These are phyloP conservation scores for Bujurquina vittata DNA, from an alignment of 2,113 vertebrate species.

Conservation along the genomic window DNA sequence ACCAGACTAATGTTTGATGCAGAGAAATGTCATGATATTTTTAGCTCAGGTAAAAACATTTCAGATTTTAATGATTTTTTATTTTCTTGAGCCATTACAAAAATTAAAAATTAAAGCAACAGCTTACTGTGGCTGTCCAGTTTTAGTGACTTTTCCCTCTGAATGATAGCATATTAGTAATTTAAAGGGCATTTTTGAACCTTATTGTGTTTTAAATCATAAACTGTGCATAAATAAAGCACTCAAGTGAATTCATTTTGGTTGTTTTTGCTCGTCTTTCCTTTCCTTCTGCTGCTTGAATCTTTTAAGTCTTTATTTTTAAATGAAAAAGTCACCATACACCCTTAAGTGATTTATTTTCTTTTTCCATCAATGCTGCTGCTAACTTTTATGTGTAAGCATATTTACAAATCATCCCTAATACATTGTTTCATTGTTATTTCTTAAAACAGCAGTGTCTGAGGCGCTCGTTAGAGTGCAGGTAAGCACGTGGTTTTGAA, in stretches of 20 bases:
- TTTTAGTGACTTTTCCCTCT: neutral
- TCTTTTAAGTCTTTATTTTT: neutral
- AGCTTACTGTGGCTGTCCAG: neutral
- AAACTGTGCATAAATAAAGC: neutral
- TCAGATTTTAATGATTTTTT: neutral
- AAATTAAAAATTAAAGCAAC: neutral
- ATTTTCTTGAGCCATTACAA: neutral
- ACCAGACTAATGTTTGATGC: neutral
- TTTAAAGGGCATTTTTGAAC: neutral
- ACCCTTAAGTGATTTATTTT: neutral
- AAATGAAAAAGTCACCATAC: neutral
- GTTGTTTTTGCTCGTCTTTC: neutral
- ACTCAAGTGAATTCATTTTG: neutral
- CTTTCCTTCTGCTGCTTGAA: neutral
- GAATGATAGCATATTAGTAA: no score
- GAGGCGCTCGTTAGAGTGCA: neutral
- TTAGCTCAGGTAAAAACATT: neutral
- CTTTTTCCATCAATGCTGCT: neutral
- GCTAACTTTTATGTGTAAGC: neutral
- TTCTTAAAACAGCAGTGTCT: neutral
- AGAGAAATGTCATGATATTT: neutral
- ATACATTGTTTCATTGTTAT: conserved; percentile 22
- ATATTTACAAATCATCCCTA: neutral
- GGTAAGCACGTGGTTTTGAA: neutral
- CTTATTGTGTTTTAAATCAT: neutral